Percentiles rank a stretch among this genome's conserved stretches.
Conservation (phyloP, 2,113 vertebrate species). For the Ameiurus melas region DNA sequence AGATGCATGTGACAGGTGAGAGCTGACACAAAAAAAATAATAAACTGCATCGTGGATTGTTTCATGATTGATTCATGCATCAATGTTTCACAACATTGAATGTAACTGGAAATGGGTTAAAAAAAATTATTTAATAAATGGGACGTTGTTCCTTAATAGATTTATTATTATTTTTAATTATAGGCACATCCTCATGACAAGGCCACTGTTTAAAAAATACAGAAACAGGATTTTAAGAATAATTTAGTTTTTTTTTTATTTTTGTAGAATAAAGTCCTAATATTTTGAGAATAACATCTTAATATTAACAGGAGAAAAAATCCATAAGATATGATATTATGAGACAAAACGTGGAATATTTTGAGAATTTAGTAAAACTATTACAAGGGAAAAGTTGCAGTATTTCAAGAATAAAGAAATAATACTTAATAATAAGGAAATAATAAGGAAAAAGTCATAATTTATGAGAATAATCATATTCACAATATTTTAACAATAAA, state of each 20-base stretch:
- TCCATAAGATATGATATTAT: too few relatives aligned
- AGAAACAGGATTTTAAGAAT: not conserved
- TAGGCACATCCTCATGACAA: not conserved
- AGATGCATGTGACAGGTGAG: slow-evolving; percentile 88
- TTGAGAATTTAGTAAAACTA: not conserved
- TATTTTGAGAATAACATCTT: not conserved
- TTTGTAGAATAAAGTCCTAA: not conserved
- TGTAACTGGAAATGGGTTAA: not conserved
- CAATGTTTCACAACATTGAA: not conserved
- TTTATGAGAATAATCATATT: not conserved
- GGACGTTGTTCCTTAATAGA: not conserved
- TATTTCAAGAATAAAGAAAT: not conserved
- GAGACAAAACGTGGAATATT: too few relatives aligned
- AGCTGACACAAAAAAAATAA: not conserved
- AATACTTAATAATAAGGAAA: not conserved
- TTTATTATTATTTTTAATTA: too few relatives aligned
- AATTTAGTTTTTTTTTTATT: not conserved
- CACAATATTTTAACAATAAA: not conserved
- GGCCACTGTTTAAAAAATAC: not conserved
- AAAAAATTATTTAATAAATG: not conserved
- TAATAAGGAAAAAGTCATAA: not conserved
- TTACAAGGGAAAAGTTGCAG: not conserved
- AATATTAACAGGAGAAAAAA: not conserved
- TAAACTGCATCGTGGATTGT: too few relatives aligned
- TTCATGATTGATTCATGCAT: too few relatives aligned